Base-by-base conservation (phyloP, 2,888 invertebrate species). In the Amiota mariae region DNA sequence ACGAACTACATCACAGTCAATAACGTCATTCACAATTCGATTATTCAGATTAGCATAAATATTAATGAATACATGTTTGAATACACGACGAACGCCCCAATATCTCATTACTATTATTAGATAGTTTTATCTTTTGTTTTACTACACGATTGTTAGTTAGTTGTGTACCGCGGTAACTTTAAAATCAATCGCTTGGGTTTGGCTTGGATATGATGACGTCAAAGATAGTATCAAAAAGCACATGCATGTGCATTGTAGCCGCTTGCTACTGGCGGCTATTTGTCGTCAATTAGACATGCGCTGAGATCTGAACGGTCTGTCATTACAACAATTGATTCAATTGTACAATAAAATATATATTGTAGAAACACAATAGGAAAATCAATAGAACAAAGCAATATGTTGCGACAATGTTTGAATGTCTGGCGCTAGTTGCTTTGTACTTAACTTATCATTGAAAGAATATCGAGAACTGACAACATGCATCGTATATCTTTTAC, bases 231-330 rank as follows among this genome's bases (percentile, higher is more conserved):
- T 59, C 54, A 54, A 59, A 59, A 20, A n/a, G n/a, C n/a, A n/a
- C n/a, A n/a, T 12, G 20, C 18, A 36, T 36, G 36, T 36, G 6
- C 8, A 54, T 54, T 54, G 54, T 12, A n/a, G 54, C 54, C n/a
- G 54, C 54, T 4, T n/a, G 3, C 13, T 54, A 12, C 54, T n/a
- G 54, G 12, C n/a, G 54, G 54, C 54, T 54, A 54, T 54, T 36
- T 18, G 59, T 12, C 59, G 59, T 20, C 59, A 59, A 59, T 59
- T 59, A 59, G 59, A 59, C 59, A 59, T 59, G 18, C 12, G 59
- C 59, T 12, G n/a, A n/a, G 11, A 12, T n/a, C 54, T 54, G 54
- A 54, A 36, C 36, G 54, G 15, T 54, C 54, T n/a, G 54, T 54
- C 15, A 15, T 15, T 54, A 15, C 15, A 15, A 54, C 15, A 54